A percentile compares a stretch with the other conserved stretches of the same genome.
Evolutionary conservation across 2,888 invertebrate species (phyloP).

Genomic region (Hartigia nigra): DNA sequence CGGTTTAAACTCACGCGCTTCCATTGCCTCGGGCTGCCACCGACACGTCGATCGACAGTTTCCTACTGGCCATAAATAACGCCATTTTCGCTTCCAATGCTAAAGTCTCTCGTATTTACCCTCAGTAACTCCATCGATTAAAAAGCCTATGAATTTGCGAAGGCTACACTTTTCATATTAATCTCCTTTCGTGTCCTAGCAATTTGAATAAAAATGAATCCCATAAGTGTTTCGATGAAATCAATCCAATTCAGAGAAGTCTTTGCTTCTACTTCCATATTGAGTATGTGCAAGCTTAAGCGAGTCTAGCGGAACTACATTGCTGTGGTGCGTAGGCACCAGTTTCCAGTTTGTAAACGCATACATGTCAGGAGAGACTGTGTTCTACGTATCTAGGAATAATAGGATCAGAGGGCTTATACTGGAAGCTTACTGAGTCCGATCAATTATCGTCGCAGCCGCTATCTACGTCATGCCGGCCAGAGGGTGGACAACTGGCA

Average conservation of each 20-base stretch:
- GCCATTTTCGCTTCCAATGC: neutral
- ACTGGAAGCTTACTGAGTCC: slow-evolving; percentile 55
- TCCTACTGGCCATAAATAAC: neutral
- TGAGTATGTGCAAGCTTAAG: too few relatives aligned
- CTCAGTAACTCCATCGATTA: slow-evolving; percentile 8
- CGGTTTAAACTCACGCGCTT: neutral
- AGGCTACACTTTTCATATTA: neutral
- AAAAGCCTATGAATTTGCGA: slow-evolving; percentile 30
- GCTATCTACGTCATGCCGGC: slow-evolving; percentile 52
- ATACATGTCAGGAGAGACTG: neutral
- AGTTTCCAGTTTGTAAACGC: neutral
- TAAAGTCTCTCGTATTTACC: neutral
- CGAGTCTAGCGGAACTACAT: too few relatives aligned
- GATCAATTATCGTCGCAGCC: slow-evolving; percentile 59
- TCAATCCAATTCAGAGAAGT: too few relatives aligned
- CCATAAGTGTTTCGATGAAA: neutral
- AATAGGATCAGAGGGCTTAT: slow-evolving; percentile 60
- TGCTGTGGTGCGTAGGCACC: neutral
- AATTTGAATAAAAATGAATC: neutral
- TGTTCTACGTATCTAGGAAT: slow-evolving; percentile 36
- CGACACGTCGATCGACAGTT: slow-evolving; percentile 6
- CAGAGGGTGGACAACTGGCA: neutral
- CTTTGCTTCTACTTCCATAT: too few relatives aligned
- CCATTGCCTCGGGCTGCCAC: neutral
- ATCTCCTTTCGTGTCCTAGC: neutral